Evolutionary conservation across 1,140 invertebrate species (phyloP), one percentile per base, ranked within the genome.

Genomic region (Euura lappo): DNA sequence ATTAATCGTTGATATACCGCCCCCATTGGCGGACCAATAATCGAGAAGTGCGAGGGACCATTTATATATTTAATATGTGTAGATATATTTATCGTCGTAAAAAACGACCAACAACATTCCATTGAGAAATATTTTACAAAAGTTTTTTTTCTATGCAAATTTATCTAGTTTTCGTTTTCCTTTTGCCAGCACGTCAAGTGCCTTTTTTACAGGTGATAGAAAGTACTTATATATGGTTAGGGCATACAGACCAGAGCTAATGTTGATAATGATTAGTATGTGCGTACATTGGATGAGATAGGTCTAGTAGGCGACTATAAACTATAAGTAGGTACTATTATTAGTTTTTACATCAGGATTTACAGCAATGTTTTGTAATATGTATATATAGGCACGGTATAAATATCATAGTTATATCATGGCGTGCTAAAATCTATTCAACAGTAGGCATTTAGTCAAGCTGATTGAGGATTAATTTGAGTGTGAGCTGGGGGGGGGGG

Each of bases 51-150:
- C 44, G 11, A 68, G 28, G 28, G 28, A 43, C 44, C 44, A 68
- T 43, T 68, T 11, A 68, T 68, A 68, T 68, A 68, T 11, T 68
- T 64, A 64, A 43, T 68, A 28, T 3, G 8, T 8, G 13, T 68
- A 68, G 8, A 6, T 68, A 68, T 68, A 69, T 44, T 44, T 44
- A 45, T 69, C 46, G 46, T 69, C 42, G 67, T 68, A 45, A 7
- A 46, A 13, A 69, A 11, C 43, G 44, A 44, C 46, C n/a, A 45
- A 45, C 46, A 13, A 68, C 44, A 45, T 43, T 68, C 67, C 67
- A 42, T 43, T 13, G 44, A 45, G 45, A 45, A 44, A 13, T 69
- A 6, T 28, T 28, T 28, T 28, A 28, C 28, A 28, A 0, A 28
- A 28, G 13, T 60, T 5, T 60, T 60, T n/a, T 3, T 60, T 60